Base-by-base conservation (phyloP, 2,888 invertebrate species). In the Linhomoeus sp. region DNA sequence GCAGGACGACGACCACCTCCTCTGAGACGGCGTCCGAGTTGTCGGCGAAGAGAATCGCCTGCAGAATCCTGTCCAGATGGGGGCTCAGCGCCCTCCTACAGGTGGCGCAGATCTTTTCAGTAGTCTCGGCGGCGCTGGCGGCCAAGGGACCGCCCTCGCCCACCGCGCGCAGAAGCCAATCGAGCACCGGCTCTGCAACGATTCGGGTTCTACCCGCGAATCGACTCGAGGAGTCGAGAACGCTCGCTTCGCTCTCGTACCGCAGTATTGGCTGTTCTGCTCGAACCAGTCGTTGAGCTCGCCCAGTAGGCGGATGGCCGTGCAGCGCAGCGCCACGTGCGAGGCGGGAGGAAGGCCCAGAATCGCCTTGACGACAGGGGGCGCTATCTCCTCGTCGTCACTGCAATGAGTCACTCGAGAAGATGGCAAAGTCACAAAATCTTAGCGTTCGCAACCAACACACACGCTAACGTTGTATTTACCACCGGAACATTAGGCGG, bases 321-420 rank as follows among this genome's bases (percentile, higher is more conserved):
- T 90, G 64, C 81, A 78, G 47, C 82, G 75, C 0, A 94, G 85
- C 0, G 85, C 84, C 29, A 82, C 73, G 65, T 92, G 92, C 0
- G 79, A 76, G n/a, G 60, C 61, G 55, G 77, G 77, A 0, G 87
- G 84, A 63, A 88, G 76, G 53, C 77, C 77, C 37, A 90, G 69
- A 51, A 92, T 83, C 17, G 86, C 84, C 64, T 85, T 81, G 15
- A 92, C 79, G 26, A 94, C 86, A 67, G 85, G 82, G 15, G 88
- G 87, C 46, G 90, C 84, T 44, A 85, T 79, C 55, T 83, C 82
- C 60, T 81, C 82, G 67, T 90, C 90, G 51, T 82, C 80, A 23
- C 85, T 86, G 65, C 39, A 70, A 56, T 45, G 42, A n/a, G n/a
- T n/a, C n/a, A n/a, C n/a, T n/a, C n/a, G n/a, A n/a, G n/a, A n/a